Evolutionary conservation across 1,140 invertebrate species (phyloP).

Genomic region (Leptinotarsa undecemlineata): DNA sequence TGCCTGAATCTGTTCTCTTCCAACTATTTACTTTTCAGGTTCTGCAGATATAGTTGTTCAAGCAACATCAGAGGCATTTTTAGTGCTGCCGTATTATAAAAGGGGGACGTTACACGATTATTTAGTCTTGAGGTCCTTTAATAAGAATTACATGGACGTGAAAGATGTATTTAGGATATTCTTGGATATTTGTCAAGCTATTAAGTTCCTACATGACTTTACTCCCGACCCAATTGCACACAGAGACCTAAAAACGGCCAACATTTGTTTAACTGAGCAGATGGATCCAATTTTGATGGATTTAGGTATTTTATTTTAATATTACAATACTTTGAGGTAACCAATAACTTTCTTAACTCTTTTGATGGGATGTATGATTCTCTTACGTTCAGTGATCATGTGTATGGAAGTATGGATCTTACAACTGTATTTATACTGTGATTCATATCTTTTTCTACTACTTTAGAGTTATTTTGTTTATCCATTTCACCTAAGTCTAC

Average conservation of each 20-base stretch:
- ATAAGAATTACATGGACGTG: constrained; percentile 66
- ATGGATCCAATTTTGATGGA: constrained; percentile 81
- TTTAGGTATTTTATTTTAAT: constrained; percentile 60
- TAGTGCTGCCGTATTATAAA: constrained; percentile 81
- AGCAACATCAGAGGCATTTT: constrained; percentile 72
- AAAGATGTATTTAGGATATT: constrained; percentile 73
- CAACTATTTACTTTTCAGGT: constrained; percentile 48
- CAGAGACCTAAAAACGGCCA: constrained; percentile 83
- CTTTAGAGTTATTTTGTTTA: too few relatives aligned
- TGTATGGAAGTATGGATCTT: too few relatives aligned
- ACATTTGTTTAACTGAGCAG: constrained; percentile 76
- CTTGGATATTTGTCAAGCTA: constrained; percentile 73
- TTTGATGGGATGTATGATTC: too few relatives aligned
- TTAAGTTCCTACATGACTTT: constrained; percentile 75
- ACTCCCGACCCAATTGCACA: constrained; percentile 78
- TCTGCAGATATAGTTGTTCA: constrained; percentile 69
- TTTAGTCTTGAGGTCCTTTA: constrained; percentile 64
- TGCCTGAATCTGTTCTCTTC: background rate
- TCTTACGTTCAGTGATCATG: too few relatives aligned
- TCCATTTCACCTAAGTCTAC: too few relatives aligned
- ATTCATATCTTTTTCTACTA: too few relatives aligned
- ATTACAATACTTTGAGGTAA: too few relatives aligned
- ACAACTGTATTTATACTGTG: too few relatives aligned
- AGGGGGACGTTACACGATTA: constrained; percentile 77
- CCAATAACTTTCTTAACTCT: too few relatives aligned